Percentiles rank a stretch among this genome's conserved stretches.
phyloP scores from a whole-genome alignment of 2,888 invertebrate genomes.

The Troilus luridus region DNA sequence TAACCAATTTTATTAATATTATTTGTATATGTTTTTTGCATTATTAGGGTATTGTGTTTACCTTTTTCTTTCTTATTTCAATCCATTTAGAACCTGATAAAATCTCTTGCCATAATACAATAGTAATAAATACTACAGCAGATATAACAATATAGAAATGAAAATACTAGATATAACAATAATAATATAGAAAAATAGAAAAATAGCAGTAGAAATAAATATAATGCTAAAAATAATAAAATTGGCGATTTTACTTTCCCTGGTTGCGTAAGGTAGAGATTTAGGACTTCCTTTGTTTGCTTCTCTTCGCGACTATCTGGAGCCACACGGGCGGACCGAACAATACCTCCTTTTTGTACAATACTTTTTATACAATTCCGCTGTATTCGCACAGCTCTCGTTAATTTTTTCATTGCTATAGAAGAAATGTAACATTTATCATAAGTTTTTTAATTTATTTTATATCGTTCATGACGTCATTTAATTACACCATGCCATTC shows the following conservation, averaged over 20 bases:
- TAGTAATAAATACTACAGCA: too few relatives aligned
- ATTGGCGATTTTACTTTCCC: background rate
- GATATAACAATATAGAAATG: too few relatives aligned
- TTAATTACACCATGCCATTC: background rate
- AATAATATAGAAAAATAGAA: too few relatives aligned
- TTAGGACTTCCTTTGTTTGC: constrained; percentile 14
- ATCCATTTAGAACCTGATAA: too few relatives aligned
- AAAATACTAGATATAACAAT: too few relatives aligned
- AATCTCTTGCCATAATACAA: too few relatives aligned
- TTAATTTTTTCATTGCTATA: background rate
- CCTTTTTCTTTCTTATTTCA: too few relatives aligned
- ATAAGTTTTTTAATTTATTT: background rate
- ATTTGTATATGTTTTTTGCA: too few relatives aligned
- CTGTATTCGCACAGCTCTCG: background rate
- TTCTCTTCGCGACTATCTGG: background rate
- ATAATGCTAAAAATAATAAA: background rate
- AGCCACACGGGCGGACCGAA: background rate
- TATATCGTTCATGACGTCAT: background rate
- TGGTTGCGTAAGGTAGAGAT: constrained; percentile 6
- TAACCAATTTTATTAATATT: too few relatives aligned
- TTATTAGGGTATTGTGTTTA: too few relatives aligned
- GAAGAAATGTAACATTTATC: background rate
- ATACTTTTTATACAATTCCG: background rate
- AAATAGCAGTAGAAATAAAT: background rate
- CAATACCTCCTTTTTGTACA: background rate